A percentile compares a stretch with the other conserved stretches of the same genome.
These are phyloP conservation scores for Merluccius polli DNA, from an alignment of 2,797 vertebrate genomes.

Conservation along the genomic window DNA sequence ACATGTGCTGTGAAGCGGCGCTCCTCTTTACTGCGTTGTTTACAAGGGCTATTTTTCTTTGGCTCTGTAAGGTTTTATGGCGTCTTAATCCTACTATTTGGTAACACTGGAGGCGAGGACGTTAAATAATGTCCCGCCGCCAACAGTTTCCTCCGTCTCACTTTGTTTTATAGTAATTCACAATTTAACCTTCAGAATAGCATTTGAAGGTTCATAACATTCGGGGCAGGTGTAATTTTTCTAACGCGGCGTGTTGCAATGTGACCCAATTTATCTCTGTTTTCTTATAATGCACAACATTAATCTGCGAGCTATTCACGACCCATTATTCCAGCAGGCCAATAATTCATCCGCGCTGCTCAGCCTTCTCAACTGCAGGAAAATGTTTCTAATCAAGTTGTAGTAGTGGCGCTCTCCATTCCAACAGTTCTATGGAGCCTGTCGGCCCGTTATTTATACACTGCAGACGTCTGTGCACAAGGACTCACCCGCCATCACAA, in stretches of 20 bases:
- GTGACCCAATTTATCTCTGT: constrained; percentile 81
- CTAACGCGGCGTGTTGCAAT: constrained; percentile 76
- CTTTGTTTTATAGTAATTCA: constrained; percentile 82
- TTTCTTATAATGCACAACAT: constrained; percentile 75
- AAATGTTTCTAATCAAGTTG: constrained; percentile 60
- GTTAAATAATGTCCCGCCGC: constrained; percentile 74
- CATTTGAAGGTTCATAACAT: constrained; percentile 82
- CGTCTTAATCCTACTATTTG: constrained; percentile 71
- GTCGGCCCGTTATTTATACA: constrained; percentile 45
- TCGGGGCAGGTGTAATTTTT: constrained; percentile 81
- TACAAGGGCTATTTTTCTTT: constrained; percentile 72
- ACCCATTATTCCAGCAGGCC: constrained; percentile 65
- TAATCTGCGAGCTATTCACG: constrained; percentile 76
- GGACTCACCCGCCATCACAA: constrained; percentile 52
- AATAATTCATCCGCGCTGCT: constrained; percentile 75
- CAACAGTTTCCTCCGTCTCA: constrained; percentile 72
- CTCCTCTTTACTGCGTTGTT: constrained; percentile 66
- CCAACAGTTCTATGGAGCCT: constrained; percentile 42
- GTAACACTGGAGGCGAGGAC: constrained; percentile 69
- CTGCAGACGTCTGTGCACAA: constrained; percentile 5
- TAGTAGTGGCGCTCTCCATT: constrained; percentile 41
- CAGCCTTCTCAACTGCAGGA: constrained; percentile 44
- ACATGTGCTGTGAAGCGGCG: constrained; percentile 59
- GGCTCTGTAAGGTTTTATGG: constrained; percentile 72
- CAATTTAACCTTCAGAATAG: constrained; percentile 80